Conservation (phyloP, 2,888 invertebrate species). For the Deilephila porcellus region DNA sequence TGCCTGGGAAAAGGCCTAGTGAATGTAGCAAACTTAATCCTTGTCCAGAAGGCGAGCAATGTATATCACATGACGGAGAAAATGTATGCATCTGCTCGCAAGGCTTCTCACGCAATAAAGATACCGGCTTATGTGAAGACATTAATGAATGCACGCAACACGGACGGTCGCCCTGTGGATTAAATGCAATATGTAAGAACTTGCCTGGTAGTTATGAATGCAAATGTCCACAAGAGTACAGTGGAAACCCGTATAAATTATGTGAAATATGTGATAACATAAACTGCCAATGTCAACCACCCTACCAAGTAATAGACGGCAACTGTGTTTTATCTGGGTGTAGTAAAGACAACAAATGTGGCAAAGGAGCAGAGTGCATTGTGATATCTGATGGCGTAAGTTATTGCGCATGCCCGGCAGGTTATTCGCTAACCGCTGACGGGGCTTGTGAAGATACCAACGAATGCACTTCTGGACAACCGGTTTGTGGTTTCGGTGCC, state of each 20-base stretch:
- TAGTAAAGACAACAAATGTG: constrained; percentile 91
- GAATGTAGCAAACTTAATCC: constrained; percentile 91
- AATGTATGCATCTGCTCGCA: constrained; percentile 95
- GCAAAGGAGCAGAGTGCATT: constrained; percentile 94
- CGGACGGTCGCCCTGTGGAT: constrained; percentile 92
- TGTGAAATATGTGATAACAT: constrained; percentile 94
- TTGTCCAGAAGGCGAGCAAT: constrained; percentile 93
- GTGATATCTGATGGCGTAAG: constrained; percentile 95
- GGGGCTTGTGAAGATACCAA: constrained; percentile 94
- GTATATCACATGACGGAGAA: constrained; percentile 91
- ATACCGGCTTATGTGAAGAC: constrained; percentile 91
- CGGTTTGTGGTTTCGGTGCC: constrained; percentile 94
- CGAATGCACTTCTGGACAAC: constrained; percentile 91
- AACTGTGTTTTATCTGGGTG: constrained; percentile 94
- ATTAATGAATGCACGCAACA: constrained; percentile 93
- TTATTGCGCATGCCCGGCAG: constrained; percentile 96
- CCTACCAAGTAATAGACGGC: constrained; percentile 92
- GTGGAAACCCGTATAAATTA: constrained; percentile 94
- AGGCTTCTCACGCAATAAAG: constrained; percentile 91
- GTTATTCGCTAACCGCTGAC: constrained; percentile 90
- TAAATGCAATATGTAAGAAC: constrained; percentile 96
- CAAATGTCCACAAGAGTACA: constrained; percentile 94
- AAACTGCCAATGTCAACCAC: constrained; percentile 94
- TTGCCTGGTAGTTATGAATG: constrained; percentile 97
- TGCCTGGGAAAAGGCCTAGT: constrained; percentile 86